Evolutionary conservation across 2,888 invertebrate genomes (phyloP), one percentile per base, ranked within the genome.

Genomic region (Andrena haemorrhoa): DNA sequence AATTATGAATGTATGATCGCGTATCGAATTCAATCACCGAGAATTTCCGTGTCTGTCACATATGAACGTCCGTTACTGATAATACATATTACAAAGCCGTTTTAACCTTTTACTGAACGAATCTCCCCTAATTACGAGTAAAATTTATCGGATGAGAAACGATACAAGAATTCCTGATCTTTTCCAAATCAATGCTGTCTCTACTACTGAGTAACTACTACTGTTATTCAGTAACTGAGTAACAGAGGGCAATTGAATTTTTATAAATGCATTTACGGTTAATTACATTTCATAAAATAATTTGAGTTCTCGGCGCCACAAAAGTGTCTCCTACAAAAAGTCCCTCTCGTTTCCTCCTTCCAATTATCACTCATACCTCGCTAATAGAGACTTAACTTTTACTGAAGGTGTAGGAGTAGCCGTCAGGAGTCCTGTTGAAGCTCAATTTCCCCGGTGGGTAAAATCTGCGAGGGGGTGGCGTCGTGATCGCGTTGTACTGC

Each of bases 401-500:
- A 95, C 96, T 97, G 95, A 97, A 97, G 87, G 96, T 97, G 94
- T 97, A 98, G 91, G 97, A 97, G 95, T 96, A 98, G 91, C 98
- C 98, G 92, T 98, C 98, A 56, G 98, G 98, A 79, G 97, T 97
- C 92, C 98, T 95, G 95, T 97, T 98, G 89, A 98, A 95, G 89
- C 96, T 97, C 91, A 98, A 95, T 94, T 98, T 97, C 88, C 98
- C 98, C 41, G 98, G 97, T 71, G 97, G 97, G 93, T 96, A 97
- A 95, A 97, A 97, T 89, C 96, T 95, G 91, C 96, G 95, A 26
- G 97, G 97, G 35, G 96, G 94, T 83, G 95, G 96, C 72, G 97
- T 97, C 74, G 96, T 96, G 41, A 94, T 93, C 76, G 95, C 95
- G 91, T 95, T 95, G 92, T 96, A 95, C 84, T 95, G 95, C 73